A percentile compares a stretch with the other conserved stretches of the same genome.
phyloP scores from a whole-genome alignment of 64 coral and sea anemone species.

The Cladopsammia gracilis region DNA sequence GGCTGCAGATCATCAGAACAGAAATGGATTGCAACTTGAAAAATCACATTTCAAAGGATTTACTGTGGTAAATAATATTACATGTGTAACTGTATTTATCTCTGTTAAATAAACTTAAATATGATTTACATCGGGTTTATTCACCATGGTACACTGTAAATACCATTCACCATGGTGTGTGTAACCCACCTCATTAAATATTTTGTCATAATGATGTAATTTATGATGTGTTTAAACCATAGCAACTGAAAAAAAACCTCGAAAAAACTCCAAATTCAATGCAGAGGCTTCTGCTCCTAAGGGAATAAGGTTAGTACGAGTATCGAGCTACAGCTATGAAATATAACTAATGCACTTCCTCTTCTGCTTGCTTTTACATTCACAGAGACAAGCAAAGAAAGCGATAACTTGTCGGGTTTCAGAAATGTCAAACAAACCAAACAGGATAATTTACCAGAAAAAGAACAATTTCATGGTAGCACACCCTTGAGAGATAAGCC shows the following conservation, averaged over 20 bases:
- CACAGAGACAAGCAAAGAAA: slow-evolving; percentile 36
- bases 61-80: too few relatives aligned
- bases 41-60: too few relatives aligned
- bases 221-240: slow-evolving; percentile 16
- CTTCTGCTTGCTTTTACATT: neutral
- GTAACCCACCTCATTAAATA: too few relatives aligned
- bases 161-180: too few relatives aligned
- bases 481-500: neutral
- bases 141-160: too few relatives aligned
- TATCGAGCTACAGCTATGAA: neutral
- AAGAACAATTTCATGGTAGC: neutral
- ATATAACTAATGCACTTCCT: neutral
- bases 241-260: slow-evolving; percentile 16
- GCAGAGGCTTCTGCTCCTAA: slow-evolving; percentile 21
- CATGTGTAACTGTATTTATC: too few relatives aligned
- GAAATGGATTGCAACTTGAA: too few relatives aligned
- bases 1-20: too few relatives aligned
- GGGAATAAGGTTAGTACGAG: slow-evolving; percentile 19
- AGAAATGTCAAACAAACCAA: neutral
- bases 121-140: too few relatives aligned
- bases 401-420: neutral
- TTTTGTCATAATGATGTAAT: neutral
- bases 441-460: neutral
- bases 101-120: too few relatives aligned
- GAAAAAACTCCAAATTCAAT: neutral